Evolutionary conservation across 1,140 invertebrate genomes (phyloP), one percentile per base, ranked within the genome.

Genomic region (Eciton burchellii): DNA sequence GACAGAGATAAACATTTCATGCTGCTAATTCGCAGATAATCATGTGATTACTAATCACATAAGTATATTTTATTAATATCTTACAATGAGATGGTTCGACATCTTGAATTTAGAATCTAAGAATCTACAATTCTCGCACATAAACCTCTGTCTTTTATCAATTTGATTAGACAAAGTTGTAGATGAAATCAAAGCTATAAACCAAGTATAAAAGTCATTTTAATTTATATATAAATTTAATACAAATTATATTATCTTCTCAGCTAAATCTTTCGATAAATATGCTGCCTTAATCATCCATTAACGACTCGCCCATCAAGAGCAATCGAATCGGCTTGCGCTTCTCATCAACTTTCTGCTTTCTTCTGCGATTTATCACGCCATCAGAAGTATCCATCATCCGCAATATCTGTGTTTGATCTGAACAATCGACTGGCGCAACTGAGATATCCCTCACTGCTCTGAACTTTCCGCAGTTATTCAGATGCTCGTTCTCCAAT

Each of bases 401-500:
- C 24, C 97, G 95, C 12, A 98, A 93, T 63, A 99, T 97, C 86
- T 97, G 95, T 5, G 95, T 96, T 93, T 98, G 97, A 94, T 98
- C 97, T 14, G 97, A 98, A 21, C 97, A 97, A 93, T 98, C 97
- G 9, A 99, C 96, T 0, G 99, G 99, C 12, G 98, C 98, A 12
- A 99, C 98, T 0, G 98, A 99, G 24, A 99, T 99, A 92, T 99
- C 99, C 45, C 99, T 93, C 0, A 99, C 99, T 11, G 99, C 99
- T 90, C 99, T 95, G 94, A 99, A 99, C 94, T 99, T 98, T 91
- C 99, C 98, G 95, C 98, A 99, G 94, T 99, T 99, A 94, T 99
- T 99, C 19, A 99, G 94, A 95, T 99, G 99, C 91, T 99, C 99
- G 94, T 99, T 99, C 94, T 99, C 99, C 84, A 99, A 92, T 0